These are phyloP conservation scores for Aegithalos caudatus DNA, from an alignment of 2,113 vertebrate species.

Conservation along the genomic window DNA sequence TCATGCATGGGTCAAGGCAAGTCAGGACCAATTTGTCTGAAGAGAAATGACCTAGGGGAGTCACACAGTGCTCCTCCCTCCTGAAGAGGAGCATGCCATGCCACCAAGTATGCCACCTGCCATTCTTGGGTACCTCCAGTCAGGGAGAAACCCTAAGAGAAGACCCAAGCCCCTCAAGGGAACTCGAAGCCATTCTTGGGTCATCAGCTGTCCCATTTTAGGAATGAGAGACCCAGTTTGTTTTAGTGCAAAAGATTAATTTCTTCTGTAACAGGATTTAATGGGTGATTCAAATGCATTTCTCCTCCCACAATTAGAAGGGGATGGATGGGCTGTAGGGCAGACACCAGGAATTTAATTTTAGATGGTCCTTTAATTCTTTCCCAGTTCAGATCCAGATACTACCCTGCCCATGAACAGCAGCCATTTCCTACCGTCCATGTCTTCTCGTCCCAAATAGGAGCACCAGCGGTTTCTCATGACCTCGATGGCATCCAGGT, in stretches of 20 bases:
- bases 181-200: not conserved
- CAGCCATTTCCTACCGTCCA: slow-evolving; percentile 76
- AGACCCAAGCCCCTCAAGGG: not conserved
- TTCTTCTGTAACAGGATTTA: not conserved
- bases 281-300: not conserved
- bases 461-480: slow-evolving; percentile 94
- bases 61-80: not conserved
- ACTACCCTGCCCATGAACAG: not conserved
- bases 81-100: not conserved
- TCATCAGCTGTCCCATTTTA: not conserved
- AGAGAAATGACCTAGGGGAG: not conserved
- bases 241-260: not conserved
- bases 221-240: not conserved
- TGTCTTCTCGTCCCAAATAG: slow-evolving; percentile 86
- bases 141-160: not conserved
- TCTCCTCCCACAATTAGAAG: not conserved
- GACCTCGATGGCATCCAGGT: slow-evolving; percentile 85
- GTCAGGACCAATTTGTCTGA: not conserved
- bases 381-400: not conserved
- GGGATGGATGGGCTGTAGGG: not conserved
- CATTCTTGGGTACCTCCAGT: not conserved
- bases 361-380: not conserved
- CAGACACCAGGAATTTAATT: not conserved
- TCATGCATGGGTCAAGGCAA: no score
- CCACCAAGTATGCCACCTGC: not conserved